Evolutionary conservation across 1,140 invertebrate genomes (phyloP).

Genomic region (Limonius californicus): DNA sequence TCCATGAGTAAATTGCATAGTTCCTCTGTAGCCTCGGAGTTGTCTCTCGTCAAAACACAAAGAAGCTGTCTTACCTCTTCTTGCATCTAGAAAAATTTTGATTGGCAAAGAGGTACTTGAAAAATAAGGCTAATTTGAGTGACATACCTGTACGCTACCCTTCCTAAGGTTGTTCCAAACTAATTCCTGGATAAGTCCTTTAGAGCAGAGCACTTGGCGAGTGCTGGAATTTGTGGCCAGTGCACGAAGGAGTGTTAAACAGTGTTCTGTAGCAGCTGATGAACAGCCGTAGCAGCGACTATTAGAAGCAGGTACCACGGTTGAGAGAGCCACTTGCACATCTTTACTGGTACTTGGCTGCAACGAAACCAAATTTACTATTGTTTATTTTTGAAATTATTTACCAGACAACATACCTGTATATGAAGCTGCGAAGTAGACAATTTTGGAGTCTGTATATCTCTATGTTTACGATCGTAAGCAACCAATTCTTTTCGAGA

Average conservation of each 20-base stretch:
- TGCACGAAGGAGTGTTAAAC: slow-evolving; percentile 87
- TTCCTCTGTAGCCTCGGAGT: slow-evolving; percentile 80
- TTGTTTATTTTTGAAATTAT: no score
- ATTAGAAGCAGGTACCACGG: no score
- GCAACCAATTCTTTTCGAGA: slow-evolving; percentile 78
- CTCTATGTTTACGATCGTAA: slow-evolving; percentile 82
- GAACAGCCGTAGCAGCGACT: slow-evolving; percentile 76
- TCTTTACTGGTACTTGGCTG: no score
- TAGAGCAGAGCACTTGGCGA: slow-evolving; percentile 73
- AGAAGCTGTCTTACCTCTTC: slow-evolving; percentile 84
- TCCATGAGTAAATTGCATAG: slow-evolving; percentile 78
- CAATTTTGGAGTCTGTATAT: slow-evolving; percentile 35
- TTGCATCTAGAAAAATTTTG: slow-evolving; percentile 61
- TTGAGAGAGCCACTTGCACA: no score
- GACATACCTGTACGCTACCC: slow-evolving; percentile 62
- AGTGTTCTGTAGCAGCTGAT: slow-evolving; percentile 85
- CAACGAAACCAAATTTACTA: no score
- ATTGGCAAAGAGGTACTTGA: no score
- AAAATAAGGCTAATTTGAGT: no score
- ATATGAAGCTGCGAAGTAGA: slow-evolving; percentile 30
- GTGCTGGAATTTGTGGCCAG: slow-evolving; percentile 79
- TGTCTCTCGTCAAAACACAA: slow-evolving; percentile 87
- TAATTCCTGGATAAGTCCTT: slow-evolving; percentile 86
- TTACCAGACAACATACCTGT: no score
- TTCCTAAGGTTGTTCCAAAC: slow-evolving; percentile 86